Evolutionary conservation across 2,888 invertebrate species (phyloP), one percentile per base, ranked within the genome.

Genomic region (Lasioglossum figueresi): DNA sequence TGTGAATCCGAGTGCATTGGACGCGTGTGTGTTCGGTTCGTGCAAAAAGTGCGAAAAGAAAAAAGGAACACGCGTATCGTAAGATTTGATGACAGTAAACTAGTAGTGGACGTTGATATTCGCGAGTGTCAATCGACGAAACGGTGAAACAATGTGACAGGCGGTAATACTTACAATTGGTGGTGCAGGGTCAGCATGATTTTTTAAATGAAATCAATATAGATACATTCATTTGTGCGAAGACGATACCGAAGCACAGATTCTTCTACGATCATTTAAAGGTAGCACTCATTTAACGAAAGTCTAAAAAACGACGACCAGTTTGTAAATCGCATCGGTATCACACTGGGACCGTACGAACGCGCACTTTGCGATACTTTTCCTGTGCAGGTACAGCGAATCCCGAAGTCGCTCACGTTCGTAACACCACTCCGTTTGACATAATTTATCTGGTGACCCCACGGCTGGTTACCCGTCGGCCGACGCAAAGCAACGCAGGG

Each of bases 381-480:
- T 56, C 34, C 72, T 78, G 48, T 48, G 66, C 48, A 71, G 76
- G 48, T 43, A 81, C 80, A 72, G 45, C 76, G 48, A 70, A 72
- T 63, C 76, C 73, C 70, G 88, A 79, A 84, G 78, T 83, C 80
- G 87, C 82, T 89, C 89, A 85, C 83, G 83, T 79, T 90, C 90
- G 85, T 85, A 85, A 85, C 86, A 88, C 88, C 77, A 87, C 87
- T 88, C 83, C 80, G 89, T 89, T 90, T 91, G 91, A 91, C 90
- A 91, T 90, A 91, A 90, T 91, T 91, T 88, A 88, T 88, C 90
- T 87, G 86, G 82, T 89, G 88, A 91, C 89, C 91, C 91, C 88
- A 87, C 90, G 86, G 82, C 86, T 88, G 85, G 76, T 80, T 89
- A 82, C 83, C 75, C 77, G 78, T 81, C 83, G 82, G 76, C 85